Base-by-base conservation (phyloP, 1,140 invertebrate genomes). In the Caenorhabditis briggsae region DNA sequence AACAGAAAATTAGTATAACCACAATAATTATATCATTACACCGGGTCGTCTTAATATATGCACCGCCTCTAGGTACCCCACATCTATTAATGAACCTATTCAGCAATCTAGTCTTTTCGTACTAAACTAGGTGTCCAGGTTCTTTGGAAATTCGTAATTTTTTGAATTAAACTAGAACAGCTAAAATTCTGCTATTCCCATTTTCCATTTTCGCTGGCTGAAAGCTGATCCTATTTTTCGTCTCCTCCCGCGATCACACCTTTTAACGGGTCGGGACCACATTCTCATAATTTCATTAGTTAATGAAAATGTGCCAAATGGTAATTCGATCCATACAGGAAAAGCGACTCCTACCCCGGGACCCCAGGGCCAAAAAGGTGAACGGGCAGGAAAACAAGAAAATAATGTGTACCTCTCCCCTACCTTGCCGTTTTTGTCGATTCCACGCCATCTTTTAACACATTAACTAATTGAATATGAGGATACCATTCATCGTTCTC, bases 261-360 rank as follows among this genome's bases (percentile, higher is more conserved):
- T 78, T 50, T 50, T 43, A n/a, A 14, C n/a, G 43, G 33, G 46
- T 23, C 5, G 70, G 14, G 46, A 41, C 33, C 64, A 78, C 70
- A 50, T 78, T 78, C 70, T 78, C 70, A 78, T 78, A 78, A 78
- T 78, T 78, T 78, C 70, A 78, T 78, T 78, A 78, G 70, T 78
- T 78, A 78, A 78, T 78, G 70, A 78, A 78, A 78, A 78, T 78
- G 70, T 78, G 70, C 46, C 70, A 78, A 78, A 78, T 78, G 70
- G 70, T 78, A 78, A 78, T 78, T 78, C 46, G 70, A 78, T 78
- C 70, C 70, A 23, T 53, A 78, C 70, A 78, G 70, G 70, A 78
- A 78, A 78, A 78, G 70, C 46, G 70, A 50, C 70, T 33, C 70
- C 46, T 50, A 18, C 2, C 46, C 50, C 43, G 12, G 46, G 41